These are phyloP conservation scores for Bombus ignitus DNA, from an alignment of 1,140 invertebrate genomes.

Conservation along the genomic window DNA sequence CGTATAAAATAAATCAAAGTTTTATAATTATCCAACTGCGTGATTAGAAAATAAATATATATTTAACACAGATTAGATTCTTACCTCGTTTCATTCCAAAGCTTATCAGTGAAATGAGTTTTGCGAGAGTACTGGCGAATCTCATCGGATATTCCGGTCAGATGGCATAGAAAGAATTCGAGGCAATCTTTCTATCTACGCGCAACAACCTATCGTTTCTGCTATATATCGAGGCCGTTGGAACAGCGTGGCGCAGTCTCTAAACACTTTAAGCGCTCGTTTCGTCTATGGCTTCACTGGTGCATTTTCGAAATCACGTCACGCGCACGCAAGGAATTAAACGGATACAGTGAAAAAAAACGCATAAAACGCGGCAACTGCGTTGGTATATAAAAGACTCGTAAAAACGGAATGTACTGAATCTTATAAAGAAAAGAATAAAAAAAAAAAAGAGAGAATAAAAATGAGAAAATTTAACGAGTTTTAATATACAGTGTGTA, in stretches of 20 bases:
- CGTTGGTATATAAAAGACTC: slow-evolving; percentile 10
- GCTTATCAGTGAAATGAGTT: not conserved
- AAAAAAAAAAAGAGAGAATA: no score
- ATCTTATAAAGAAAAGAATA: no score
- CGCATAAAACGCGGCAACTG: not conserved
- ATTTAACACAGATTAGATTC: not conserved
- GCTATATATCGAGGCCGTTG: not conserved
- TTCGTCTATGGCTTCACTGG: not conserved
- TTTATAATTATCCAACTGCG: not conserved
- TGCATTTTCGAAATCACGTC: slow-evolving; percentile 17
- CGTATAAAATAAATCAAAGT: not conserved
- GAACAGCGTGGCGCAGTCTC: not conserved
- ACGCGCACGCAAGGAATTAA: slow-evolving; percentile 34
- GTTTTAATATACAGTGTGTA: no score
- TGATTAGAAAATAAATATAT: not conserved
- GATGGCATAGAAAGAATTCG: not conserved
- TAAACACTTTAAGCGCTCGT: slow-evolving; percentile 15
- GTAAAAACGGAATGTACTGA: slow-evolving; percentile 6
- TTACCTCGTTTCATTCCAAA: not conserved
- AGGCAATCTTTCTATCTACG: not conserved
- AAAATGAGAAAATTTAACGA: not conserved
- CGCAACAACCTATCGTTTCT: not conserved
- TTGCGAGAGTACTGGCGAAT: no score
- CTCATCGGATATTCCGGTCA: slow-evolving; percentile 10
- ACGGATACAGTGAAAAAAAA: not conserved